Evolutionary conservation across 2,797 vertebrate species (phyloP), one percentile per base, ranked within the genome.

Genomic region (Ctenopoma kingsleyae): DNA sequence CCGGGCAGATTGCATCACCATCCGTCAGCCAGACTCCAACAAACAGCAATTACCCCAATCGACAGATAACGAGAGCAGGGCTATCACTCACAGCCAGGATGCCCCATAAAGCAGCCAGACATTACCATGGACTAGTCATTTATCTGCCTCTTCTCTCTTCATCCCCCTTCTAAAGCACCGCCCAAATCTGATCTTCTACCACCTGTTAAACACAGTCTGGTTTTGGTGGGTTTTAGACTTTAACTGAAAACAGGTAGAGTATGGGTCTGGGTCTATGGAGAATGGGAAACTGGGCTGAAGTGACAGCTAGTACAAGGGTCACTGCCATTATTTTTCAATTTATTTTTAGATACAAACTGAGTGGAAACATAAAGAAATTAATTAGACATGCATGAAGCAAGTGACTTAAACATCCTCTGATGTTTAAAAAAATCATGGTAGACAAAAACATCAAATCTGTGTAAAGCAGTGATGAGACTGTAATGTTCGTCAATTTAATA

Each of bases 11-110:
- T 88, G 85, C 90, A 91, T 90, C 85, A 88, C 84, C 86, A 93
- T 94, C 87, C 87, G 85, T 94, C 92, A 94, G 71, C 72, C 59
- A 66, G 81, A 83, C 87, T 84, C 89, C 74, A 87, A 92, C 91
- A 92, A 93, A 94, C 92, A 92, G 91, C 92, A 94, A 94, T 94
- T 94, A 94, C 89, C 92, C 86, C 93, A 93, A 94, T 94, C 82
- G 91, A 92, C 89, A 92, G 90, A 92, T 93, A 93, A 93, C 84
- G 76, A 93, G 92, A 89, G 88, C 85, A 72, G 76, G 76, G 84
- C 87, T 83, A 94, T 94, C 90, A 84, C 87, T 95, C 92, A 94
- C 77, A 77, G 75, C 73, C 86, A 86, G 85, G 84, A 91, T 38
- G 83, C 69, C 86, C 90, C 90, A 87, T 91, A 91, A 93, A 93